Conservation (phyloP, 1,140 invertebrate genomes). For the Thalassaphorura encarpata region DNA sequence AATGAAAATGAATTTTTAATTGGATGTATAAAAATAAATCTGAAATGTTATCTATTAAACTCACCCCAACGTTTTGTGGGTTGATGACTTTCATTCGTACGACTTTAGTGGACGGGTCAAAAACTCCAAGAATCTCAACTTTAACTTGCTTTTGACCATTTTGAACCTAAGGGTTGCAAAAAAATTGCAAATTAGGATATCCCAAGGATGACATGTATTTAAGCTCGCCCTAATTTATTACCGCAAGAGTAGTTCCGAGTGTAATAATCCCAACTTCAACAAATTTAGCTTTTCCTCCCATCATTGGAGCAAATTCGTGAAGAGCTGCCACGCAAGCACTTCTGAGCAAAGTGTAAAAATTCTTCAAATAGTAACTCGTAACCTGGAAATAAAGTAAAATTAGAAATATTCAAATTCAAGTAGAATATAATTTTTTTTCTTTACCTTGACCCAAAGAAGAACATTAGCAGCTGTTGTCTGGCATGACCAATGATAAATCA, state of each 20-base stretch:
- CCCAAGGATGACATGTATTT: neutral
- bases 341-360: slow-evolving; percentile 64
- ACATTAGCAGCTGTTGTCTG: slow-evolving; percentile 80
- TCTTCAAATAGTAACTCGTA: slow-evolving; percentile 61
- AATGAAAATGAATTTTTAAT: neutral
- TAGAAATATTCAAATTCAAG: slow-evolving; percentile 23
- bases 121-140: slow-evolving; percentile 76
- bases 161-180: neutral
- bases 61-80: slow-evolving; percentile 48
- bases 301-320: slow-evolving; percentile 56
- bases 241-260: slow-evolving; percentile 62
- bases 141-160: slow-evolving; percentile 47
- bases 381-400: slow-evolving; percentile 20
- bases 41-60: slow-evolving; percentile 46
- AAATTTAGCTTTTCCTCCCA: slow-evolving; percentile 56
- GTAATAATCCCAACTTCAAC: slow-evolving; percentile 75
- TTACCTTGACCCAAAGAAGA: slow-evolving; percentile 70
- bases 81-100: slow-evolving; percentile 69
- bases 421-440: neutral
- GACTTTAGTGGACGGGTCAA: slow-evolving; percentile 60
- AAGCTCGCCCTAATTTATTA: slow-evolving; percentile 2
- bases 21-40: neutral
- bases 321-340: slow-evolving; percentile 65
- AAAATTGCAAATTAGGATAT: neutral
- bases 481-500: slow-evolving; percentile 82